Base-by-base conservation (phyloP, 2,797 vertebrate species). In the Nasua narica region DNA sequence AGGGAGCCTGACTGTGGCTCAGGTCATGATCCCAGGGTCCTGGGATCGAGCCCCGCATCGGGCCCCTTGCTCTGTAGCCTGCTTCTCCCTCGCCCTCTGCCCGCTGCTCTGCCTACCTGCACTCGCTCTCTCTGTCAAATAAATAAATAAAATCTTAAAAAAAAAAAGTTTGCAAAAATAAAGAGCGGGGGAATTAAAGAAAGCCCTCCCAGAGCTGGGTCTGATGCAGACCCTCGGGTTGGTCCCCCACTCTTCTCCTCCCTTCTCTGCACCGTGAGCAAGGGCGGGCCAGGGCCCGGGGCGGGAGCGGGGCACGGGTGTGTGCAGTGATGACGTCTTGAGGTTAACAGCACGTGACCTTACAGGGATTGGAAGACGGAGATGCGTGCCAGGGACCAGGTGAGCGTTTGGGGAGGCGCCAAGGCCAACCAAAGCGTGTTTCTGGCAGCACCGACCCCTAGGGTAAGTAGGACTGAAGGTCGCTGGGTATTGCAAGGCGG, bases 321-420 rank as follows among this genome's bases (percentile, higher is more conserved):
- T 69, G n/a, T 7, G 13, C 3, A 18, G 18, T 29, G 5, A 12
- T 15, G 5, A 12, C 7, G 21, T 0, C 21, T 23, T 8, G 78
- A 62, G 4, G n/a, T 8, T 6, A 7, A 72, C 7, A 32, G 6
- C 1, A 2, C 7, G 2, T 25, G 23, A 62, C 15, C 32, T 62
- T 11, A 35, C 74, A 35, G 15, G 1, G 21, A 29, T 27, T 25
- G 5, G 11, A 13, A 18, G 65, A 52, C 10, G 23, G 67, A 60
- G n/a, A 62, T 0, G 11, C 0, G 6, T 3, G n/a, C 25, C 27
- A 5, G 35, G 40, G 40, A 27, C 69, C n/a, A 0, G 15, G 32
- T 43, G n/a, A 56, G 29, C 18, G 1, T 5, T 16, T 50, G 84
- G 43, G 29, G 23, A 32, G 27, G 12, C 16, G 3, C 40, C 19